Evolutionary conservation across 2,113 vertebrate genomes (phyloP), one percentile per base, ranked within the genome.

Genomic region (Carassius gibelio): DNA sequence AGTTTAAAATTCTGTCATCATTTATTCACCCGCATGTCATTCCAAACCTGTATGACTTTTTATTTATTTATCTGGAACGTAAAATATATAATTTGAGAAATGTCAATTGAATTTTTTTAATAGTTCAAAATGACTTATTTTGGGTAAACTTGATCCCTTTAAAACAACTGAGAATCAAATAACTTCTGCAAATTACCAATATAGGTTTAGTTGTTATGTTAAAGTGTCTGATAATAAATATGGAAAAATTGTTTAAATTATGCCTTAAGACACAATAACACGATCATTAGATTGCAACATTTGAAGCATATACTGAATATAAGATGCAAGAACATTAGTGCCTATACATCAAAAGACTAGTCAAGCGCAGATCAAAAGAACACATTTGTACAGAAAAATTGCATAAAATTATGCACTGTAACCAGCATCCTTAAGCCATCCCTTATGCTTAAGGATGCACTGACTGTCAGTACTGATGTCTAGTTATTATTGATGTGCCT

Each of bases 401-500:
- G 69, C 62, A 81, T 50, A 17, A 69, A 69, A 26, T 55, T 55
- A 78, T 45, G 19, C 86, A 77, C 79, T 34, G 10, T 88, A 86
- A 89, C 91, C 81, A 72, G 85, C 64, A 61, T 77, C 87, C 87
- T 75, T 89, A 86, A 77, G 85, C 82, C 85, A 93, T 93, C 90
- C 92, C 88, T 92, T 88, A 91, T 42, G 83, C 86, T 90, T 86
- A 88, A 69, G 85, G 81, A 87, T 90, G 87, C 88, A 75, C 88
- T 88, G 91, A 88, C 92, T 90, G 83, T 82, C 86, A 52, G 82
- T 77, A 61, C 89, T 93, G 85, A 92, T 93, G 52, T 93, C 85
- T 89, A 88, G 92, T 88, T 88, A 89, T 94, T 93, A 94, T 91
- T 92, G 92, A 93, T 92, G 91, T 90, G 91, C 91, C 59, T 89